Conservation (phyloP, 2,888 invertebrate genomes). For the Cyrtodaria siliqua region DNA sequence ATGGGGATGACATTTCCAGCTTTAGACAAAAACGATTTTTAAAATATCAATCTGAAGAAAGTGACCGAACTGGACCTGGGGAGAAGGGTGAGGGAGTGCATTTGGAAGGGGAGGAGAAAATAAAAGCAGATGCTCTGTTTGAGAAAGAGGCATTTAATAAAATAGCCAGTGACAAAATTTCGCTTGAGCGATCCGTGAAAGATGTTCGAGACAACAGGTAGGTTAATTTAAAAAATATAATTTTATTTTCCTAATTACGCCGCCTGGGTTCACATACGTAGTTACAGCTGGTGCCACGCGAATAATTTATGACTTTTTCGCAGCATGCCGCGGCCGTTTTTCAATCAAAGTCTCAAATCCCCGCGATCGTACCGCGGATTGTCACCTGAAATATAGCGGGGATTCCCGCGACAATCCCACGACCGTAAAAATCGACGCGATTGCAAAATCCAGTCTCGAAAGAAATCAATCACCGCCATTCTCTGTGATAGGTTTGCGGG, state of each 20-base stretch:
- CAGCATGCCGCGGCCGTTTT: too few relatives aligned
- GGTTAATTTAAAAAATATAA: background rate
- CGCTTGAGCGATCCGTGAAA: constrained; percentile 92
- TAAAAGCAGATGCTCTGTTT: constrained; percentile 89
- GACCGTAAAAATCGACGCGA: too few relatives aligned
- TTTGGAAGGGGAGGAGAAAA: constrained; percentile 87
- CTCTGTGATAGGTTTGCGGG: too few relatives aligned
- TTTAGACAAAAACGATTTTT: constrained; percentile 66
- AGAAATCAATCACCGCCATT: too few relatives aligned
- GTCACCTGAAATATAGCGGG: too few relatives aligned
- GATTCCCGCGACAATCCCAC: too few relatives aligned
- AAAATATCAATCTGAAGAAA: constrained; percentile 70
- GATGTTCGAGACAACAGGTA: constrained; percentile 88
- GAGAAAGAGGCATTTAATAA: constrained; percentile 95
- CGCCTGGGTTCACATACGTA: too few relatives aligned
- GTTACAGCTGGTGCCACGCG: too few relatives aligned
- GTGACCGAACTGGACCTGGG: constrained; percentile 80
- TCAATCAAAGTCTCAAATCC: too few relatives aligned
- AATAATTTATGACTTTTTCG: too few relatives aligned
- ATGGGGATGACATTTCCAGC: constrained; percentile 38
- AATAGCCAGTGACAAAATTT: constrained; percentile 94
- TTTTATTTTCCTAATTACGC: background rate
- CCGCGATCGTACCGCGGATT: too few relatives aligned
- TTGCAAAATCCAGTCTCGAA: too few relatives aligned
- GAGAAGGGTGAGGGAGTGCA: constrained; percentile 81